Conservation (phyloP, 2,113 vertebrate species). For the Lophochroa leadbeateri region DNA sequence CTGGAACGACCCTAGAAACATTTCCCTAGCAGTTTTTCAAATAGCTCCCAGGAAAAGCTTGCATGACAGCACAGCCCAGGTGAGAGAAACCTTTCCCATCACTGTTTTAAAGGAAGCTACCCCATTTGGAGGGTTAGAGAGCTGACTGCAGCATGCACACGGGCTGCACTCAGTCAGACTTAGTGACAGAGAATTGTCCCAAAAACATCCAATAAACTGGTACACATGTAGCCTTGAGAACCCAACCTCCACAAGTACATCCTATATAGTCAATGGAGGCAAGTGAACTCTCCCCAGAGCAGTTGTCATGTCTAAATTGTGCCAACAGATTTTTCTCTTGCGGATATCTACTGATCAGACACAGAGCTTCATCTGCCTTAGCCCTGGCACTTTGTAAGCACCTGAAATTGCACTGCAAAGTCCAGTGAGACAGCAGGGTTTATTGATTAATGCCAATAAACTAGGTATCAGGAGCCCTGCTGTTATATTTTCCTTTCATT, state of each 20-base stretch:
- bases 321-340: not conserved
- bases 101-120: not conserved
- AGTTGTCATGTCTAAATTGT: not conserved
- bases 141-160: not conserved
- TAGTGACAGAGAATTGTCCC: not conserved
- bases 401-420: not conserved
- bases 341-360: not conserved
- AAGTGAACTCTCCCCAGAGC: not conserved
- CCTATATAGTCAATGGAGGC: not conserved
- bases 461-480: accelerated
- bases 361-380: not conserved
- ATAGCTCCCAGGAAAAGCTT: not conserved
- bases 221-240: not conserved
- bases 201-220: not conserved
- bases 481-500: not conserved
- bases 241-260: not conserved
- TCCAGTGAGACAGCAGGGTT: not conserved
- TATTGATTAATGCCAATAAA: not conserved
- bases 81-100: not conserved
- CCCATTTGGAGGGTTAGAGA: accelerated
- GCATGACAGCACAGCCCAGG: not conserved
- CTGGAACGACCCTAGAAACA: not conserved
- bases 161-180: not conserved
- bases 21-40: not conserved
- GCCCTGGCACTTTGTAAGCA: not conserved